A percentile compares a stretch with the other conserved stretches of the same genome.
phyloP scores from a whole-genome alignment of 2,113 vertebrate species.

The Scophthalmus maximus region DNA sequence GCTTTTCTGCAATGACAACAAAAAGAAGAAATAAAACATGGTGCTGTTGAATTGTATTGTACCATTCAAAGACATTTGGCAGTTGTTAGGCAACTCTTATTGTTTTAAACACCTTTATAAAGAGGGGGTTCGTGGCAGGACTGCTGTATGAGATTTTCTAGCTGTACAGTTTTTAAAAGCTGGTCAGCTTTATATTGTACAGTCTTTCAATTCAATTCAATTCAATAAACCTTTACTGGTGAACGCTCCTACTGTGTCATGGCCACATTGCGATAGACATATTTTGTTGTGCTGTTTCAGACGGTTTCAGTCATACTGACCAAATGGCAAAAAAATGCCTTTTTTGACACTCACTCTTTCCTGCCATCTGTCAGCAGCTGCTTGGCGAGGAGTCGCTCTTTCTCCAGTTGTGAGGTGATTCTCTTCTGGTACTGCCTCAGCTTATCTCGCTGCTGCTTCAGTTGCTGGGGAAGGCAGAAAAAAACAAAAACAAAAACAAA shows the following conservation, averaged over 20 bases:
- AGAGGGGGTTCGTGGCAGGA: background rate
- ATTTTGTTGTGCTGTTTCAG: background rate
- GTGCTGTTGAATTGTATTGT: background rate
- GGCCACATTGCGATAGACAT: no score
- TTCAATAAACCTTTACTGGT: no score
- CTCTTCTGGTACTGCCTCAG: constrained; percentile 92
- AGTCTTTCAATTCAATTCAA: background rate
- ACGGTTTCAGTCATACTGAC: background rate
- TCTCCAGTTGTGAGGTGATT: constrained; percentile 85
- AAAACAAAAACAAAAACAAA: no score
- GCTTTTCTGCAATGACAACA: constrained; percentile 83
- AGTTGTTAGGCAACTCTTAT: background rate
- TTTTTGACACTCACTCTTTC: constrained; percentile 81
- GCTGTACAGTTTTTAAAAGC: no score
- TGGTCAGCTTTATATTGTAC: background rate
- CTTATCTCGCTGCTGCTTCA: constrained; percentile 97
- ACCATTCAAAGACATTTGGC: background rate
- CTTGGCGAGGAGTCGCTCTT: constrained; percentile 87
- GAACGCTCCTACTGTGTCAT: no score
- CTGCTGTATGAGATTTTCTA: background rate
- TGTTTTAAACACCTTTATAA: no score
- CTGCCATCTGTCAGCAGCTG: constrained; percentile 89
- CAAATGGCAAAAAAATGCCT: background rate
- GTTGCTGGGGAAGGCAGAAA: constrained; percentile 84
- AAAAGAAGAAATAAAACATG: background rate